A percentile compares a stretch with the other conserved stretches of the same genome.
These are phyloP conservation scores for Pseudomyrmex concolor DNA, from an alignment of 1,140 invertebrate species.

Conservation along the genomic window DNA sequence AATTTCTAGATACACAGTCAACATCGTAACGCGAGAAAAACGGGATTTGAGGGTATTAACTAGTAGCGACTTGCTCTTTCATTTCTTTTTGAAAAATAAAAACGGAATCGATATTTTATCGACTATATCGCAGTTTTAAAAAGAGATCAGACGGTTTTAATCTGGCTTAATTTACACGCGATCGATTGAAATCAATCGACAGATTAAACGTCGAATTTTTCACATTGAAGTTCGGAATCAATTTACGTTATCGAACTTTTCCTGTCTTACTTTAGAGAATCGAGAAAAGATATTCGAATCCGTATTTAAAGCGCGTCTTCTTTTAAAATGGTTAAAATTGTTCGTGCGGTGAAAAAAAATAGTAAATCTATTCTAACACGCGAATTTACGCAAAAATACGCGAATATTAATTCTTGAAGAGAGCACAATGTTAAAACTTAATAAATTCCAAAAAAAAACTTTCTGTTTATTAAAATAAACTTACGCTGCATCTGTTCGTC, in stretches of 20 bases:
- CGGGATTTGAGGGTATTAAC: no score
- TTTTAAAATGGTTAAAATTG: background rate
- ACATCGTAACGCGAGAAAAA: background rate
- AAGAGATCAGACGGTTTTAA: constrained; percentile 31
- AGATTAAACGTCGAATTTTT: constrained; percentile 54
- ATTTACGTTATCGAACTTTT: constrained; percentile 24
- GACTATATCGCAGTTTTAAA: background rate
- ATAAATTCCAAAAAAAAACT: background rate
- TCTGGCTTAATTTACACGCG: constrained; percentile 49
- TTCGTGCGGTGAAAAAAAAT: no score
- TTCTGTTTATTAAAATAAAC: constrained; percentile 57
- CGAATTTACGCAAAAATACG: no score
- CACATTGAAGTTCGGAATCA: constrained; percentile 23
- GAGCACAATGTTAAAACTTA: no score
- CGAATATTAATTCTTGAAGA: no score
- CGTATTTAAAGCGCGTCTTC: background rate
- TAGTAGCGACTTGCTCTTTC: no score
- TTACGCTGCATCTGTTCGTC: constrained; percentile 83
- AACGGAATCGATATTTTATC: constrained; percentile 41
- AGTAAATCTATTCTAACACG: no score
- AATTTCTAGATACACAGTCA: constrained; percentile 14
- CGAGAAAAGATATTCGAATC: background rate
- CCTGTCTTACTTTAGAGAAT: background rate
- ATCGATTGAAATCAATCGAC: constrained; percentile 49
- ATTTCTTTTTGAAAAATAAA: no score